These are phyloP conservation scores for Gallinago paraguaiae DNA, from an alignment of 2,113 vertebrate genomes.

Conservation along the genomic window DNA sequence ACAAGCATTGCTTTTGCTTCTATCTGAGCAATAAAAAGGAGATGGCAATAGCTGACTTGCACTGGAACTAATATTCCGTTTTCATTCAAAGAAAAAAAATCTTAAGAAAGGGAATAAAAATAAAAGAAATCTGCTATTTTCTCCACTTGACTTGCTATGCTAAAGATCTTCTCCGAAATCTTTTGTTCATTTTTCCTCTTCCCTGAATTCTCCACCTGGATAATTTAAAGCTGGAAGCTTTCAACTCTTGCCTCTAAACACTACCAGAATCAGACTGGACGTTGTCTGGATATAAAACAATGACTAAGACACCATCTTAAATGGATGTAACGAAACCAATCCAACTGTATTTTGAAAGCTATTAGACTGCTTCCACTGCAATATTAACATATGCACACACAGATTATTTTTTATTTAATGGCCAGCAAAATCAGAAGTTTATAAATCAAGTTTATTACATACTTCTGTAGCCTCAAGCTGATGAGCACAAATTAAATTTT, in stretches of 20 bases:
- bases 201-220: not conserved
- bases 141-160: not conserved
- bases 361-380: not conserved
- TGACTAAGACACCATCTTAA: not conserved
- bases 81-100: not conserved
- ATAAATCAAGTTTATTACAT: slow-evolving; percentile 62
- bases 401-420: slow-evolving; percentile 38
- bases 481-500: slow-evolving; percentile 60
- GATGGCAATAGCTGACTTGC: not conserved
- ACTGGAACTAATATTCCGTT: not conserved
- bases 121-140: not conserved
- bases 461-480: not conserved
- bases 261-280: not conserved
- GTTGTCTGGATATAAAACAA: not conserved
- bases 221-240: not conserved
- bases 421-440: slow-evolving; percentile 39
- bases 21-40: not conserved
- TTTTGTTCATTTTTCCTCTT: not conserved
- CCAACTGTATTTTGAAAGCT: not conserved
- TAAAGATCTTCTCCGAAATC: not conserved
- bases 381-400: slow-evolving; percentile 13
- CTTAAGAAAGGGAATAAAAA: not conserved
- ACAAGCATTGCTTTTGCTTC: not conserved
- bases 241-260: not conserved
- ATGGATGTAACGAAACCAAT: not conserved